Conservation (phyloP, 2,797 vertebrate genomes). For the Rhincodon typus region DNA sequence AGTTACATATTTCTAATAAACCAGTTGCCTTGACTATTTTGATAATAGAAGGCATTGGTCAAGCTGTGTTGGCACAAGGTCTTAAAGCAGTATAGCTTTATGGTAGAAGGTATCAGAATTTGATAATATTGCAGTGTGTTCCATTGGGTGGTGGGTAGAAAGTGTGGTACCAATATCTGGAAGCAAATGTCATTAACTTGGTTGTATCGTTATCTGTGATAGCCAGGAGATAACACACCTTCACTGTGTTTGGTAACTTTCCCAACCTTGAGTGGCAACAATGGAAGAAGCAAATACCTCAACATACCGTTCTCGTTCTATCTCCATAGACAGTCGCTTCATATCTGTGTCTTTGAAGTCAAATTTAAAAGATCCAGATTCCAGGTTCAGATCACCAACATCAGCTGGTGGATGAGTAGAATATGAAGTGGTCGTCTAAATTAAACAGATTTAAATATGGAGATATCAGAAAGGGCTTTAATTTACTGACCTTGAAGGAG, state of each 20-base stretch:
- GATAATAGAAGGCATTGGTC: not conserved
- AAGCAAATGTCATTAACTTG: not conserved
- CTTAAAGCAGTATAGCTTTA: not conserved
- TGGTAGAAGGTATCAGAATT: not conserved
- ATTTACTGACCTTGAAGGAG: not conserved
- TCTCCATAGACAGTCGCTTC: slow-evolving; percentile 88
- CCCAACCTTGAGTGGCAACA: no score
- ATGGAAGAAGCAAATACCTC: not conserved
- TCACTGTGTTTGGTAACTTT: not conserved
- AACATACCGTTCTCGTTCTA: slow-evolving; percentile 77
- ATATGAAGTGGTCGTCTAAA: slow-evolving; percentile 52
- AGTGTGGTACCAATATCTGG: not conserved
- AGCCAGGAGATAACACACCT: not conserved
- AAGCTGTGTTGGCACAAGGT: no score
- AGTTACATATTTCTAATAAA: not conserved
- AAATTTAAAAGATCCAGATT: slow-evolving; percentile 60
- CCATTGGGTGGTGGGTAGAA: not conserved
- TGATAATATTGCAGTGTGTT: not conserved
- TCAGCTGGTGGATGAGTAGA: slow-evolving; percentile 58
- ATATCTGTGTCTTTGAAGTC: slow-evolving; percentile 85
- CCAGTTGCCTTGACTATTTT: not conserved
- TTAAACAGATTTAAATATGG: not conserved
- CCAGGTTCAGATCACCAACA: slow-evolving; percentile 55
- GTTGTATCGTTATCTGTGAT: not conserved
- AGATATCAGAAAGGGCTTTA: not conserved